Evolutionary conservation across 2,797 vertebrate species (phyloP).

Genomic region (Dipus sagitta): DNA sequence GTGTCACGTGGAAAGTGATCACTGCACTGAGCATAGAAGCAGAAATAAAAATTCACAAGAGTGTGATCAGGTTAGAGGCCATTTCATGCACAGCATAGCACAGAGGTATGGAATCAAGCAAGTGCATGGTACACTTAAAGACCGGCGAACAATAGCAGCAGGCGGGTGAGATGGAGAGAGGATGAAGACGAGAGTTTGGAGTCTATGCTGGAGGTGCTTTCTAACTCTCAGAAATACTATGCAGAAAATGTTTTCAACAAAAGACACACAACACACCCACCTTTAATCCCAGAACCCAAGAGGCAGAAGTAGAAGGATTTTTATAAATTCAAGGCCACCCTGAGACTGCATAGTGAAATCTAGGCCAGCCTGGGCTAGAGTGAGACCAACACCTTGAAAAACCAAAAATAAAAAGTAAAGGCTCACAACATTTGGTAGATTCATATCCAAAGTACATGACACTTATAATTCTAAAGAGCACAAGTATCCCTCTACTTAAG

Average conservation of each 20-base stretch:
- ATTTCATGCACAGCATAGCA: neutral
- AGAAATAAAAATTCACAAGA: neutral
- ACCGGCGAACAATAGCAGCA: neutral
- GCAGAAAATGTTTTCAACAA: neutral
- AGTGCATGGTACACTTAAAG: neutral
- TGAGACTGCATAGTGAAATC: too few relatives aligned
- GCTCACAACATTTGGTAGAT: neutral
- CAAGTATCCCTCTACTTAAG: neutral
- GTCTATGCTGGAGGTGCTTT: neutral
- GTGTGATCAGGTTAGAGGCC: neutral
- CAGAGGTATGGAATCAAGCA: neutral
- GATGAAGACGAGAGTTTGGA: neutral
- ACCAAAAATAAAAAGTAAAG: neutral
- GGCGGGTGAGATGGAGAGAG: neutral
- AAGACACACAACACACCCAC: neutral
- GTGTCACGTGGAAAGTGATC: neutral
- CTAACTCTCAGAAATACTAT: neutral
- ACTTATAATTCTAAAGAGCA: neutral
- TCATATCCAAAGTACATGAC: neutral
- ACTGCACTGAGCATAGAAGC: neutral
- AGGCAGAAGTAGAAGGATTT: too few relatives aligned
- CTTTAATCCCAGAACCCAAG: too few relatives aligned
- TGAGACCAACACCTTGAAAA: too few relatives aligned
- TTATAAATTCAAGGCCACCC: too few relatives aligned
- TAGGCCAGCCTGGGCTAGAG: too few relatives aligned